Base-by-base conservation (phyloP, 1,140 invertebrate species). In the Drosophila melanogaster region DNA sequence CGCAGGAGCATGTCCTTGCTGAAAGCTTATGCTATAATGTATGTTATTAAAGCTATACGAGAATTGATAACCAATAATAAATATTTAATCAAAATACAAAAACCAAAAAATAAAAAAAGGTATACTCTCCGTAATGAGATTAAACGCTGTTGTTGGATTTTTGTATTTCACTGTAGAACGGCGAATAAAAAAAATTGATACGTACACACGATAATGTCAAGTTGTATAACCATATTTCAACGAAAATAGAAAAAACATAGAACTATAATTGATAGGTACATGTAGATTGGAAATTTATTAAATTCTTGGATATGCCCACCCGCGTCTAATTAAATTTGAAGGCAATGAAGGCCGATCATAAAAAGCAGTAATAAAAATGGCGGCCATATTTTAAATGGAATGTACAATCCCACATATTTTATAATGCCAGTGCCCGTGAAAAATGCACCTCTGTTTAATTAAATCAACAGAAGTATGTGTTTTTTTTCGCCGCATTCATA, bases 11-110 rank as follows among this genome's bases (percentile, higher is more conserved):
- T 69, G 66, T 46, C 65, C 59, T 60, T 71, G 54, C 41, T 60
- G 61, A 71, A 58, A 61, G 51, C 60, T 46, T 56, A 61, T 71
- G 41, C 37, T 43, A 65, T 65, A 58, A 81, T 76, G 66, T 67
- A 66, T 59, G 73, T 46, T 55, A 40, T 76, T 57, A 57, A 76
- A 55, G 35, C 54, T 66, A 50, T 53, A 62, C 35, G 46, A 47
- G 49, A 60, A 67, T 77, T 41, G 40, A 74, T 65, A 71, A 80
- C 77, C 64, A 72, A 66, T 57, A 67, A 57, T 54, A 65, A 76
- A 75, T 66, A 50, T 61, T 64, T 69, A 44, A 74, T 57, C 37
- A 57, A 70, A 61, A 24, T 51, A 40, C 47, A 26, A 33, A 50
- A 17, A n/a, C 8, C 24, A 50, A 33, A 49, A 49, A 17, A 33